Evolutionary conservation across 2,797 vertebrate species (phyloP), one percentile per base, ranked within the genome.

Genomic region (Anomalospiza imberbis): DNA sequence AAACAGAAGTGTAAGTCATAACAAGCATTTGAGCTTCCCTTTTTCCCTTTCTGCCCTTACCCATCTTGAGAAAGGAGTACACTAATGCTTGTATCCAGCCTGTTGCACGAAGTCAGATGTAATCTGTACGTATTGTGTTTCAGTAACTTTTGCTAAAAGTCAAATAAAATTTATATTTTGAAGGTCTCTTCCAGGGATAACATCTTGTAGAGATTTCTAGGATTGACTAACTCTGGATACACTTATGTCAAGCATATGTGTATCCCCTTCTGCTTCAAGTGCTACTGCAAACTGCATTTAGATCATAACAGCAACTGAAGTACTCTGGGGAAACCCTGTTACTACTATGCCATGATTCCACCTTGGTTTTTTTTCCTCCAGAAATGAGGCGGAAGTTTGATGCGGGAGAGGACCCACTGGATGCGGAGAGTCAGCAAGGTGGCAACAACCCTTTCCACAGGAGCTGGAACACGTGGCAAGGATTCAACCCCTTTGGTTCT

Each of bases 331-430:
- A n/a, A 72, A 6, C 18, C 12, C 42, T 31, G 51, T 14, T 47
- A 12, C 4, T 65, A 0, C 28, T 1, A 5, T 40, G 85, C 62
- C 5, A 0, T 86, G 44, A 70, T 81, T 68, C 51, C 66, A 70
- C 36, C 13, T 78, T 70, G 70, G 20, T 60, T 90, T 79, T 91
- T 42, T 91, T 93, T 92, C 71, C 34, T 38, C 3, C 78, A 96
- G 96, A 99, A 95, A 99, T 99, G 99, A 98, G 99, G 96, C 98
- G 98, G 89, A 99, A 99, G 95, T 99, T 99, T 76, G 99, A 99
- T 38, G 98, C 99, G 0, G 99, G 99, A 16, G 99, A 99, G 96
- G 99, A 99, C 66, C 99, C 99, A 13, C 95, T 99, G 97, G 99
- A 99, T 79, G 99, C 99, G 0, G 99, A 99, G 97, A 99, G 98